Conservation (phyloP, 1,140 invertebrate genomes). For the Dendrolimus kikuchii region DNA sequence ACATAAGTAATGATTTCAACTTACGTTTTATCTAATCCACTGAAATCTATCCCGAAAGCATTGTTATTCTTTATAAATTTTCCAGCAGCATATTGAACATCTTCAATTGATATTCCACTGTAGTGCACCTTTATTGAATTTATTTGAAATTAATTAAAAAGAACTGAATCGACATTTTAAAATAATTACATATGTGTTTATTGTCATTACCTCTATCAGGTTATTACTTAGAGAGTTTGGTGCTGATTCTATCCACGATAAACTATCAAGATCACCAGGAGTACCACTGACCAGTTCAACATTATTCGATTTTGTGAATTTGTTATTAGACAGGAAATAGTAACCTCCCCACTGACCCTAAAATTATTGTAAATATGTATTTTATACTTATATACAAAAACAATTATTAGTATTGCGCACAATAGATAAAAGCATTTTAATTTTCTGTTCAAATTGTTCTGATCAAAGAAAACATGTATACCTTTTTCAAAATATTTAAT, state of each 20-base stretch:
- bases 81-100: conserved; percentile 15
- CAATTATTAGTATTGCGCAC: neutral
- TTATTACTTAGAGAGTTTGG: conserved; percentile 2
- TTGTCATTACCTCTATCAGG: conserved; percentile 19
- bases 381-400: neutral
- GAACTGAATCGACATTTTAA: conserved; percentile 1
- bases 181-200: neutral
- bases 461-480: conserved; percentile 6
- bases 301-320: conserved; percentile 7
- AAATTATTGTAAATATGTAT: conserved; percentile 1
- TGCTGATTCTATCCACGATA: conserved; percentile 19
- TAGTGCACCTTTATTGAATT: conserved; percentile 17
- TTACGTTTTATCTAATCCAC: conserved; percentile 26
- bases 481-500: conserved; percentile 24
- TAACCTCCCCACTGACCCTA: conserved; percentile 29
- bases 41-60: conserved; percentile 27
- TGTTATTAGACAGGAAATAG: conserved; percentile 15
- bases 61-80: conserved; percentile 1
- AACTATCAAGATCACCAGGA: conserved; percentile 14
- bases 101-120: conserved; percentile 18
- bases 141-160: neutral
- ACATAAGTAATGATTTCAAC: neutral
- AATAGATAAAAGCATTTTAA: neutral
- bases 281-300: conserved; percentile 7
- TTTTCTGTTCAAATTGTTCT: conserved; percentile 3